Evolutionary conservation across 2,113 vertebrate genomes (phyloP), one percentile per base, ranked within the genome.

Genomic region (Pogona vitticeps): DNA sequence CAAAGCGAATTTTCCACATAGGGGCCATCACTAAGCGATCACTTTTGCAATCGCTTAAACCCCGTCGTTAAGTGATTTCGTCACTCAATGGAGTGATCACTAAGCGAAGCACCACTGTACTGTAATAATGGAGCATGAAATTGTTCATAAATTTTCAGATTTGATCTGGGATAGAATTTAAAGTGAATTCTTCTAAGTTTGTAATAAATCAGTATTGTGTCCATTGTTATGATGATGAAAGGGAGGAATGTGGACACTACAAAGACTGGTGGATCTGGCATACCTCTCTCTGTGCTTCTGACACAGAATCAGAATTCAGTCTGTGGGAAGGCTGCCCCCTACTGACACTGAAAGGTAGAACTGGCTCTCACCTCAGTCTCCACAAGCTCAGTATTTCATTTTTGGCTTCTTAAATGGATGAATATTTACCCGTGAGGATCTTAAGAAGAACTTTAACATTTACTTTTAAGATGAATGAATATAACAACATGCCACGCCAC

Each of bases 141-240:
- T 31, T 79, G 38, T 72, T 85, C 2, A 82, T 87, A 80, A 83
- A 77, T 78, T 87, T 86, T 72, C 67, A 59, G 71, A 89, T 31
- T 82, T n/a, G 0, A 77, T 56, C n/a, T 0, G n/a, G 78, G 36
- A 70, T 73, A 73, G 65, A 68, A 82, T 0, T 1, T 15, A 61
- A 81, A 59, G 76, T 80, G 84, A 67, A 67, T 21, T 28, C 33
- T 17, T 40, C 67, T 31, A 61, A 0, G 67, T 68, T 81, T 85
- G 31, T 52, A 85, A 67, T 67, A 67, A 68, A n/a, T 14, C n/a
- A 71, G 20, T 5, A 58, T 56, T 23, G 36, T 40, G 6, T 33
- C 6, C 33, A 73, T 80, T 3, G 4, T 33, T 15, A 2, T 80
- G 65, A 40, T 36, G n/a, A 18, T 12, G 10, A 18, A 21, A 76